Evolutionary conservation across 2,113 vertebrate species (phyloP).

Genomic region (Oncorhynchus tshawytscha): DNA sequence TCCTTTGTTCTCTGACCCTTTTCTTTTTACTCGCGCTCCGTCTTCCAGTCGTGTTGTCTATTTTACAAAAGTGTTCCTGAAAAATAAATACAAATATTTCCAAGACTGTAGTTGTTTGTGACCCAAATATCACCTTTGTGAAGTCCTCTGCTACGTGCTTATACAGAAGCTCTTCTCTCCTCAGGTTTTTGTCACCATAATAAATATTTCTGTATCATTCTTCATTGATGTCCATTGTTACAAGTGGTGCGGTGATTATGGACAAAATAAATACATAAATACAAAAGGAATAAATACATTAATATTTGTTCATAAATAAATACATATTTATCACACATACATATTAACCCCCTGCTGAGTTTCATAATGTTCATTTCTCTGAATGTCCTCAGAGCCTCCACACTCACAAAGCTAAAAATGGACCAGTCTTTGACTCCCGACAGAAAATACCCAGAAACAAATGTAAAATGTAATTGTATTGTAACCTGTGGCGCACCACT

Average conservation of each 20-base stretch:
- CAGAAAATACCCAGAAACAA: constrained; percentile 2
- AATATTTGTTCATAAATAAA: constrained; percentile 71
- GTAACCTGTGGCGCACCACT: neutral
- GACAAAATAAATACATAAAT: constrained; percentile 72
- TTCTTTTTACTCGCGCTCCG: constrained; percentile 9
- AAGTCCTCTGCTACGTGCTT: constrained; percentile 17
- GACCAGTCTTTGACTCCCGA: neutral
- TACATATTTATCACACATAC: constrained; percentile 39
- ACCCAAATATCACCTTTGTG: constrained; percentile 36
- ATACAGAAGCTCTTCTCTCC: neutral
- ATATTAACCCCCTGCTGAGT: constrained; percentile 17
- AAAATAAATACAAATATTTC: constrained; percentile 76
- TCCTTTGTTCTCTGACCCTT: constrained; percentile 20
- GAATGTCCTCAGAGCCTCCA: constrained; percentile 3
- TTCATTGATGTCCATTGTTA: constrained; percentile 35
- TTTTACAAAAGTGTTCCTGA: constrained; percentile 71
- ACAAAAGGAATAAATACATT: constrained; percentile 79
- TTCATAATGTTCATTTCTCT: neutral
- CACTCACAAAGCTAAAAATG: constrained; percentile 5
- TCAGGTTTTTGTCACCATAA: neutral
- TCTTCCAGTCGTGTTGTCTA: constrained; percentile 38
- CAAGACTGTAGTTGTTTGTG: constrained; percentile 36
- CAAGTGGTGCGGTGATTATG: constrained; percentile 14
- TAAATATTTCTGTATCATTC: constrained; percentile 15
- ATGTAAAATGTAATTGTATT: constrained; percentile 18